Base-by-base conservation (phyloP, 2,113 vertebrate species). In the Gymnorhina tibicen region DNA sequence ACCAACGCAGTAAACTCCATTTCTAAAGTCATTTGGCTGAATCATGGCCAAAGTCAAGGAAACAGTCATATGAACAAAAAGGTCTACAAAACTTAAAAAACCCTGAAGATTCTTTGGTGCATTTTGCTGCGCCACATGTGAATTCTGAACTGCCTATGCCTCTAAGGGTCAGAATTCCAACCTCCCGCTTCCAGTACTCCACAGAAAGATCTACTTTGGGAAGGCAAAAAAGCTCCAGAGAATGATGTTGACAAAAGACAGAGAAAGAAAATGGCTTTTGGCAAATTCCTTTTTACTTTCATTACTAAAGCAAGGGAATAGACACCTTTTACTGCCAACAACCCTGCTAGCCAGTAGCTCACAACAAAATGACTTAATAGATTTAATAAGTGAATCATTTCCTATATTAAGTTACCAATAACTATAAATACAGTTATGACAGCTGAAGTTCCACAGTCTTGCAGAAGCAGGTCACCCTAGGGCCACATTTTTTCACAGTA, bases 341-440 rank as follows among this genome's bases (percentile, higher is more conserved):
- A 19, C 44, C 15, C 70, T 49, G 69, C 79, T 67, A 74, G 85
- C 62, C 82, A 90, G 62, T 19, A 75, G 32, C 56, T 89, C 80
- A 91, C 77, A 96, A 64, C n/a, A 9, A 91, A 91, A 96, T 85
- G n/a, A 91, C 84, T 79, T 92, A 87, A 94, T 59, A 72, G 79
- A 92, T 89, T 76, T 87, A 93, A 92, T 83, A 82, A 68, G 59
- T 69, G 78, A 90, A 95, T 95, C 68, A 97, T 78, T 91, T 94
- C 72, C 91, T 85, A 39, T 42, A 92, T 83, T 89, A 58, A 82
- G 78, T 69, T 92, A 84, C 44, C 56, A 84, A 87, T 78, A 92
- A 87, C 69, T 78, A 87, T 92, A 96, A 95, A 95, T 94, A 95
- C 1, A 89, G 55, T 72, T 85, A 58, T 69, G 84, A 91, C 91